Evolutionary conservation across 2,888 invertebrate species (phyloP).

Genomic region (Hartigia nigra): DNA sequence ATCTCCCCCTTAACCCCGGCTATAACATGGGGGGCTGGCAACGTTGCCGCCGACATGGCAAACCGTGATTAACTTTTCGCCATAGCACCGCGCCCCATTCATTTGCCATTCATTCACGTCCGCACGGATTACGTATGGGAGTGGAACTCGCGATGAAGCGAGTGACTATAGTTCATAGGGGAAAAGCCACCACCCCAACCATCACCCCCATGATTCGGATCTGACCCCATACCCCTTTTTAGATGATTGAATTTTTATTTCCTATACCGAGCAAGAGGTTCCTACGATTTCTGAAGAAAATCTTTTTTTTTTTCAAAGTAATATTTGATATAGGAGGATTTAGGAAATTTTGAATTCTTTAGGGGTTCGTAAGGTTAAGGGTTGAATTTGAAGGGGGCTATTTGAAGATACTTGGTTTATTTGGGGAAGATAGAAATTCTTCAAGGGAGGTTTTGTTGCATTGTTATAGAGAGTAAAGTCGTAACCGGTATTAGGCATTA

Average conservation of each 20-base stretch:
- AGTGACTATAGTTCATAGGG: slow-evolving; percentile 9
- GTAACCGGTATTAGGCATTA: slow-evolving; percentile 57
- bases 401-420: background rate
- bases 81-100: slow-evolving; percentile 57
- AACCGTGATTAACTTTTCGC: slow-evolving; percentile 67
- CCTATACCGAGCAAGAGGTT: background rate
- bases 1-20: slow-evolving; percentile 16
- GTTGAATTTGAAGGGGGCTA: background rate
- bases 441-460: background rate
- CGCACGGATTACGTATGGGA: slow-evolving; percentile 57
- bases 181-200: background rate
- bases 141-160: slow-evolving; percentile 29
- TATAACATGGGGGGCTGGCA: background rate
- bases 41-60: slow-evolving; percentile 53
- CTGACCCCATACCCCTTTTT: slow-evolving; percentile 3
- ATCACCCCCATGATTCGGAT: background rate
- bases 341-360: background rate
- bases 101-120: slow-evolving; percentile 66
- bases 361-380: background rate
- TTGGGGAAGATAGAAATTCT: background rate
- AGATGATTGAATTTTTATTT: slow-evolving; percentile 6
- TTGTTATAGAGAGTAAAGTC: background rate
- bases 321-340: background rate
- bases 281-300: background rate
- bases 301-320: background rate